Evolutionary conservation across 2,888 invertebrate species (phyloP), one percentile per base, ranked within the genome.

Genomic region (Blera fallax): DNA sequence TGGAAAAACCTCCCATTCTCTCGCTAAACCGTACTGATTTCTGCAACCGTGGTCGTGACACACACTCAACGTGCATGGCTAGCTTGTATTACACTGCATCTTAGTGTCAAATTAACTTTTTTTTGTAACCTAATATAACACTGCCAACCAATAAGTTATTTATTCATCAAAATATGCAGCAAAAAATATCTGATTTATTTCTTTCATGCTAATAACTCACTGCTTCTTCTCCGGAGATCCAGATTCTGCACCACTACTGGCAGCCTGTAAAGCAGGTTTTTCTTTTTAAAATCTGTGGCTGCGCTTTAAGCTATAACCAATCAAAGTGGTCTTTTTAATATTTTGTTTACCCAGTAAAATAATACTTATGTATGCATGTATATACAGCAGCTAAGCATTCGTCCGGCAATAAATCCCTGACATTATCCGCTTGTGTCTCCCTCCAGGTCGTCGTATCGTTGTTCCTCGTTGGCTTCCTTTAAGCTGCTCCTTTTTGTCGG

Each of bases 341-440:
- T 48, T 64, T 64, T 21, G 48, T 16, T 37, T 32, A 6, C 43
- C n/a, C 24, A 10, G 37, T 37, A 37, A 37, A 37, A 40, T 58
- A 24, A 58, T 58, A 45, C 43, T 45, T 56, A 40, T n/a, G n/a
- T n/a, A n/a, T n/a, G n/a, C n/a, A n/a, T n/a, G n/a, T n/a, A n/a
- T n/a, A n/a, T 40, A 70, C 69, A 40, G 43, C 54, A 56, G 54
- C 32, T 32, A 74, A 74, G 21, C 40, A 64, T 65, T 65, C 16
- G 37, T 16, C 37, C 11, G n/a, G 62, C 54, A 76, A 76, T 81
- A 70, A 81, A 81, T 81, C 64, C 45, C 60, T 37, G 74, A 62
- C 67, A 60, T 34, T 79, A 65, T 65, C 76, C 56, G 16, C 34
- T 56, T 37, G 45, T 64, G 72, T 58, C 56, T 56, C 34, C 10